A percentile compares a stretch with the other conserved stretches of the same genome.
Evolutionary conservation across 2,797 vertebrate species (phyloP).

Genomic region (Gambusia yucatana): DNA sequence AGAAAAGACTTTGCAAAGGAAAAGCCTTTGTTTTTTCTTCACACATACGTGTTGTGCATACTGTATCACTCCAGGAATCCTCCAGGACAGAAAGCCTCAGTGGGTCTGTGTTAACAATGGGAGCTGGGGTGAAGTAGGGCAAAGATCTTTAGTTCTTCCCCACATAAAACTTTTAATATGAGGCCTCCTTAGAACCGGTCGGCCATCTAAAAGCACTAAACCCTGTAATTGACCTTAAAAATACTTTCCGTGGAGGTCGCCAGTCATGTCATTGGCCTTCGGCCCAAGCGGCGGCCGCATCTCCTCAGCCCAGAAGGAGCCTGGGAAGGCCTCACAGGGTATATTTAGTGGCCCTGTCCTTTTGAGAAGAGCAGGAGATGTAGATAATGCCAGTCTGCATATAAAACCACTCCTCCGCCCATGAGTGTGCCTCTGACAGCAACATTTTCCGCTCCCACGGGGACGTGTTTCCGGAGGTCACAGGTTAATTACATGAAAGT

Average conservation of each 20-base stretch:
- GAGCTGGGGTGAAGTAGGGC: conserved; percentile 73
- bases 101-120: conserved; percentile 82
- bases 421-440: conserved; percentile 70
- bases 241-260: conserved; percentile 86
- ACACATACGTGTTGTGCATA: conserved; percentile 6
- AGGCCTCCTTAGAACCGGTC: conserved; percentile 81
- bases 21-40: conserved; percentile 9
- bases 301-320: conserved; percentile 77
- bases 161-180: conserved; percentile 87
- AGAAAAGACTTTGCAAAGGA: conserved; percentile 4
- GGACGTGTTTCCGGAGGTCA: conserved; percentile 65
- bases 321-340: conserved; percentile 82
- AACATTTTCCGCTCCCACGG: conserved; percentile 69
- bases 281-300: conserved; percentile 78
- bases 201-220: conserved; percentile 83
- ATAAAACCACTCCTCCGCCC: conserved; percentile 82
- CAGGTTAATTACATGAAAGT: conserved; percentile 42
- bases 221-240: conserved; percentile 91
- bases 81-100: conserved; percentile 59
- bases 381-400: conserved; percentile 84
- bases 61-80: conserved; percentile 43
- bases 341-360: conserved; percentile 85
- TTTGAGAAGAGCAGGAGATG: conserved; percentile 80
- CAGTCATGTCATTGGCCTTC: conserved; percentile 85
- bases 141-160: conserved; percentile 79